Evolutionary conservation across 2,797 vertebrate species (phyloP), one percentile per base, ranked within the genome.

Genomic region (Eulemur rubriventer): DNA sequence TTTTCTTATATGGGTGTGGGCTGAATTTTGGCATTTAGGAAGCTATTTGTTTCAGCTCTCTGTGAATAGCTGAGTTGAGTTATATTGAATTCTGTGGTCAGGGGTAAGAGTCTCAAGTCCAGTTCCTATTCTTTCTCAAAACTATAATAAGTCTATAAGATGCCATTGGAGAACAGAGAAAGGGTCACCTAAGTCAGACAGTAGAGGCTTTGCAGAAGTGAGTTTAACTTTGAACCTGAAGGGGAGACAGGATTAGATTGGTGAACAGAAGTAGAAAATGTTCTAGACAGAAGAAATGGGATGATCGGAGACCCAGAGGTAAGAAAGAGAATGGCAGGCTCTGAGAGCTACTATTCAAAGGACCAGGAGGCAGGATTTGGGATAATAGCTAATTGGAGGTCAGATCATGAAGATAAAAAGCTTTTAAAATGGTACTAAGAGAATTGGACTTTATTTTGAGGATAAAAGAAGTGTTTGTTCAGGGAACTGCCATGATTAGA

Each of bases 381-480:
- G 33, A 20, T 67, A 57, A 48, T 22, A 92, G 30, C 63, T 57
- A 76, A 84, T 80, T 2, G 35, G 78, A 90, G 55, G 55, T 88
- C 26, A 93, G 86, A 61, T 86, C 26, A 65, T 26, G 8, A 91
- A 93, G 30, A 59, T 92, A 33, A 84, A 86, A 75, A 81, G 35
- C 24, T 87, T 82, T 80, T 52, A 59, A 75, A 70, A 12, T 13
- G 10, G 4, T 55, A 9, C 16, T 86, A 75, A 75, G 75, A 95
- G 43, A 94, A 41, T 7, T 95, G 43, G 63, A 65, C 65, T 83
- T 95, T 41, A 94, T 92, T 87, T 75, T 63, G 79, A 92, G 35
- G 33, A 67, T 10, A 92, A 38, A 41, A 38, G 17, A 46, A 78
- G 3, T 79, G 12, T 85, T 89, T 92, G 17, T 79, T 84, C 7